Base-by-base conservation (phyloP, 2,888 invertebrate species). In the Pammene aurita region DNA sequence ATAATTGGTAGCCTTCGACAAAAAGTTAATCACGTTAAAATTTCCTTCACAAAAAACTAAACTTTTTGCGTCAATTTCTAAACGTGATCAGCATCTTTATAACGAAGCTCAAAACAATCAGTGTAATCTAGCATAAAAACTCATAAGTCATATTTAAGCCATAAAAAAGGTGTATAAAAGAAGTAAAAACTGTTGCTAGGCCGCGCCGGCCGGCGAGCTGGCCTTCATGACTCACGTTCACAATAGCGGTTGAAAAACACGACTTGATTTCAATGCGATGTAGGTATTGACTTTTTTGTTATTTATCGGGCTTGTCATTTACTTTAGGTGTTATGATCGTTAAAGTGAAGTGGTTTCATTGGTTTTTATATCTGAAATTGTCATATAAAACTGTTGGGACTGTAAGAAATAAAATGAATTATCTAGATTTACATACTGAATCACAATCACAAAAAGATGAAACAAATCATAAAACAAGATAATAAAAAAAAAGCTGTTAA, bases 141-240 rank as follows among this genome's bases (percentile, higher is more conserved):
- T 60, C 48, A 26, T 26, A 62, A 52, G 42, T n/a, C 35, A 48
- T 38, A 38, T 26, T 26, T 26, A 26, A 26, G 26, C 26, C 54
- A 66, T 60, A 48, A 58, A 54, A 56, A 70, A 34, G n/a, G 41
- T n/a, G 14, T 52, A 46, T 46, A 65, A 58, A 69, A 65, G 65
- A 60, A 57, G 41, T 57, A 69, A 69, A 69, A 48, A 69, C 71
- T 75, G 87, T 90, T 89, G 87, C 85, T 79, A 87, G 74, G 86
- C 80, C 70, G 74, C 71, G 87, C 90, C 91, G 90, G 90, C 90
- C 90, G 91, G 91, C 85, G 72, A 56, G 72, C 74, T 78, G 90
- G 88, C 90, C 90, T 90, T 89, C 78, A 78, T 88, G 90, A 90
- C 74, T 89, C 89, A 88, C 76, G 38, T 38, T 38, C 61, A 67